Evolutionary conservation across 2,113 vertebrate genomes (phyloP).

Genomic region (Callopanchax toddi): DNA sequence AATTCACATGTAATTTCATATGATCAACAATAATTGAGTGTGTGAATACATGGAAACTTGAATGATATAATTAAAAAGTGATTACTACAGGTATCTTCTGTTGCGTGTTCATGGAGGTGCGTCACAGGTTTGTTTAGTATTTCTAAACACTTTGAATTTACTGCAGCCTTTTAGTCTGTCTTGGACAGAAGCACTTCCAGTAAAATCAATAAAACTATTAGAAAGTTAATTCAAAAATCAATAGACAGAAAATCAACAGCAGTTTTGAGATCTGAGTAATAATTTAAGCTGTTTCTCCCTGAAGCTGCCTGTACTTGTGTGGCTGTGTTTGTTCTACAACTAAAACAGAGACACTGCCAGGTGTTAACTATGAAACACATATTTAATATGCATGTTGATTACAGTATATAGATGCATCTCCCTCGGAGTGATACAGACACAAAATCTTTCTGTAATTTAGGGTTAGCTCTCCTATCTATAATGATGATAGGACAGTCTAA

Average conservation of each 20-base stretch:
- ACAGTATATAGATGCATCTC: neutral
- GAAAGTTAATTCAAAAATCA: constrained; percentile 15
- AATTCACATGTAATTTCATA: neutral
- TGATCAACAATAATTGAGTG: neutral
- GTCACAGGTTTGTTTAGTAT: neutral
- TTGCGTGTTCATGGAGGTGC: neutral
- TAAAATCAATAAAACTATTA: constrained; percentile 8
- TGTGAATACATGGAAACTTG: neutral
- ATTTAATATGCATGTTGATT: neutral
- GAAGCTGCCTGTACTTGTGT: neutral
- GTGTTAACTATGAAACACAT: neutral
- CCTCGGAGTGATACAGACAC: neutral
- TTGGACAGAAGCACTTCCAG: constrained; percentile 6
- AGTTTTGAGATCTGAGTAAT: constrained; percentile 12
- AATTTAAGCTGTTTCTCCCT: neutral
- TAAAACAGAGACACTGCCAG: neutral
- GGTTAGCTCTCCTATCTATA: too few species aligned
- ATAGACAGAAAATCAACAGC: constrained; percentile 15
- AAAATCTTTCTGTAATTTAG: too few species aligned
- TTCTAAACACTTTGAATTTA: neutral
- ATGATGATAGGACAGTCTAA: too few species aligned
- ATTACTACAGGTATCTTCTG: neutral
- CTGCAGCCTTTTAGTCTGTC: constrained; percentile 3
- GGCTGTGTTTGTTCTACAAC: neutral
- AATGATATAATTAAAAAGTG: neutral